Evolutionary conservation across 2,113 vertebrate species (phyloP).

Genomic region (Rhipidura dahli): DNA sequence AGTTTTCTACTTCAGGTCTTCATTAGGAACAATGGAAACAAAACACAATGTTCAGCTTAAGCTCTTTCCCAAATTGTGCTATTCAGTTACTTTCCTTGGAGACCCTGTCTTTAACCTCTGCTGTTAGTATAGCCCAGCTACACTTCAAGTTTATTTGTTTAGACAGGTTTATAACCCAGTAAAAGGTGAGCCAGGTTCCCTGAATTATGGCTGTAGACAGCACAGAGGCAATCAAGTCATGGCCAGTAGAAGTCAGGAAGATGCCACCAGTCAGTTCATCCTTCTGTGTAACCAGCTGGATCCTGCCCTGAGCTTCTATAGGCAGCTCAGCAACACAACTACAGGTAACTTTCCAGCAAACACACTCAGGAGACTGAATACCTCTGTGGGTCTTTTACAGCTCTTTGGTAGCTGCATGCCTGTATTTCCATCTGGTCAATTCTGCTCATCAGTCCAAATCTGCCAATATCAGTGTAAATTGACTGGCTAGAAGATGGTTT

Average conservation of each 20-base stretch:
- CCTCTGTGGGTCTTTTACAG: neutral
- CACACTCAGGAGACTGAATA: fast-evolving
- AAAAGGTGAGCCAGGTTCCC: neutral
- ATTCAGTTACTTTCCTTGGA: neutral
- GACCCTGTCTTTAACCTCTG: neutral
- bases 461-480: neutral
- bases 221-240: neutral
- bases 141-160: fast-evolving
- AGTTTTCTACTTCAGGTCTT: neutral
- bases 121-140: neutral
- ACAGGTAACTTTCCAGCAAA: neutral
- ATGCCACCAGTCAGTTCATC: neutral
- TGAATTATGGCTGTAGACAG: neutral
- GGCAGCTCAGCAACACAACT: neutral
- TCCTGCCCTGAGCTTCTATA: neutral
- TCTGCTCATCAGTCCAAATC: neutral
- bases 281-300: neutral
- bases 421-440: neutral
- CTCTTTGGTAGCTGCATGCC: neutral
- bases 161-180: neutral
- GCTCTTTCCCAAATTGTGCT: neutral
- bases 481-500: neutral
- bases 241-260: neutral
- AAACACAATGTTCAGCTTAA: neutral
- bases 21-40: neutral